Evolutionary conservation across 2,888 invertebrate genomes (phyloP), one percentile per base, ranked within the genome.

Genomic region (Caenorhabditis sp.): DNA sequence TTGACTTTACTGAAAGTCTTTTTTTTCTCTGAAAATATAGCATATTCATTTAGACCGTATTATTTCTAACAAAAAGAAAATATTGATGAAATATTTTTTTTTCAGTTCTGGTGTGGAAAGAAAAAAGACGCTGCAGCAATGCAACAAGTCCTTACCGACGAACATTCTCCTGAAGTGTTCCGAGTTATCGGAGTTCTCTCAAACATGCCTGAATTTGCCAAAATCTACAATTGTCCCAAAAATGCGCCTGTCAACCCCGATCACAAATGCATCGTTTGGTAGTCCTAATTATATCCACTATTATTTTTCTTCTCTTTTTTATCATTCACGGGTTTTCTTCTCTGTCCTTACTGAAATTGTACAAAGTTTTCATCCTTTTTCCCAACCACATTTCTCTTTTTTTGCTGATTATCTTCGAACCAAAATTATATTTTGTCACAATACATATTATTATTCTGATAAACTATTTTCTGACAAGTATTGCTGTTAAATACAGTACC

Each of bases 181-280:
- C 77, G 80, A n/a, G 75, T 80, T 4, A 73, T 71, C 20, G 80
- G 80, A 20, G 77, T 80, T 8, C 67, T 80, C 5, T 77, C 77
- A 14, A 80, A 80, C 54, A 73, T 77, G 73, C 17, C 70, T 23
- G 95, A 96, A 88, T 95, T 90, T 89, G 92, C 95, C 17, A 90
- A 90, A 68, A 95, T 95, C 84, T 97, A 93, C 90, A 91, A 92
- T 71, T 97, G 96, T 89, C 93, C 93, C 0, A 88, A 90, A 20
- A 94, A 93, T 26, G 92, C 94, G 0, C 92, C 92, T 10, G 95
- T 96, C 95, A 95, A 96, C 89, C 95, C 96, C 7, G 68, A 67
- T n/a, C 74, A 83, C 50, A 85, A 85, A 65, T 85, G 85, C 59
- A 72, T 77, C 23, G 78, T 85, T 63, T 85, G 85, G 84, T 85